Evolutionary conservation across 2,797 vertebrate species (phyloP), one percentile per base, ranked within the genome.

Genomic region (Sebastes flavidus): DNA sequence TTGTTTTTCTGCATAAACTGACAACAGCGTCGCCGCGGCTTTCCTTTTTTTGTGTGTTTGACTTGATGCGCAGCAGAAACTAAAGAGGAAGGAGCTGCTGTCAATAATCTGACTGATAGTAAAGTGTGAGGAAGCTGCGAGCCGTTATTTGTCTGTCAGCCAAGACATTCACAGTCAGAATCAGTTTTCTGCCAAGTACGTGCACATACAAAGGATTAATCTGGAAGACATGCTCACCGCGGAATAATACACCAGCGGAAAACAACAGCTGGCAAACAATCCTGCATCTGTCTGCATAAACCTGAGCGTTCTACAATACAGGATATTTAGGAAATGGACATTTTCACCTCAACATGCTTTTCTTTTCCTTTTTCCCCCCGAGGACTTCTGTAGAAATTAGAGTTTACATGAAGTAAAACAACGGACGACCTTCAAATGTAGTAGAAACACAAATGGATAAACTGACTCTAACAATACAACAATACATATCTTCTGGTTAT

Each of bases 251-350:
- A 81, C 27, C 1, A n/a, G 68, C 4, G 38, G 6, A 80, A 88
- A 82, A 85, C 82, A 87, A 89, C 87, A 90, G 81, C 87, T 88
- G 86, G 77, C 74, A 55, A 72, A 85, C 72, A 82, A 79, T 78
- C 74, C 63, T 49, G 74, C 87, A 83, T 88, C 85, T 86, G 81
- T 78, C 65, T 63, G 72, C 78, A 27, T 12, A 59, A 58, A 77
- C 6, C 4, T 11, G 8, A 29, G 60, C 54, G 78, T 70, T 36
- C 20, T 55, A 46, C 62, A 42, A 55, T 3, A 25, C n/a, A 24
- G 65, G n/a, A 56, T 13, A 2, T 72, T 74, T 46, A 11, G 3
- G 25, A 63, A 65, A 75, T 62, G 46, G 52, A 65, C 56, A 2
- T 10, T 59, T 77, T 73, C 66, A 72, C 77, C 73, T 67, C 46